Conservation (phyloP, 2,113 vertebrate genomes). For the Phylloscopus trochilus region DNA sequence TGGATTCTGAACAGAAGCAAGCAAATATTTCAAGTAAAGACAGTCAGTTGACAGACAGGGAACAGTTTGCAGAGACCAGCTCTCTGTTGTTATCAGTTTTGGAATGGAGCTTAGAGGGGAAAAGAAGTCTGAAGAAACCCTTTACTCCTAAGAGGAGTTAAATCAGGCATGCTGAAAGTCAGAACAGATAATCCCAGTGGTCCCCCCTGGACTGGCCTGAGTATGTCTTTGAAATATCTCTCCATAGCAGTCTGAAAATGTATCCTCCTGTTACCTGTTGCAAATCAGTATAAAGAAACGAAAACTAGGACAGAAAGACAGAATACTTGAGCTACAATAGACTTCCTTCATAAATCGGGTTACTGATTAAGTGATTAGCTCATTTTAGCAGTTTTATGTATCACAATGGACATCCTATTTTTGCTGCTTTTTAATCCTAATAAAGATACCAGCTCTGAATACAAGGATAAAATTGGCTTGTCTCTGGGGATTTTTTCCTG, state of each 20-base stretch:
- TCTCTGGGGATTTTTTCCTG: not conserved
- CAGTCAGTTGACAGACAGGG: not conserved
- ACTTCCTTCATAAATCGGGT: not conserved
- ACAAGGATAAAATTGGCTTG: not conserved
- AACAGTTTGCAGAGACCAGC: not conserved
- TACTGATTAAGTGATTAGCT: not conserved
- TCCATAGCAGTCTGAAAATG: not conserved
- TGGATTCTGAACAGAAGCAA: not conserved
- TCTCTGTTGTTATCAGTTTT: not conserved
- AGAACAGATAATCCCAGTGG: not conserved
- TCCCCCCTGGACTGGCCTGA: not conserved
- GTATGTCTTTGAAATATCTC: not conserved
- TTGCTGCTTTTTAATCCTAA: not conserved
- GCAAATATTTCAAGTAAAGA: not conserved
- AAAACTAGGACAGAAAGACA: not conserved
- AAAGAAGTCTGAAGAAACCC: not conserved
- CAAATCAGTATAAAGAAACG: not conserved
- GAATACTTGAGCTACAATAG: not conserved
- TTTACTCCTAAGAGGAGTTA: not conserved
- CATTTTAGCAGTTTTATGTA: not conserved
- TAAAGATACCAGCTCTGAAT: not conserved
- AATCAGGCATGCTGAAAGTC: not conserved
- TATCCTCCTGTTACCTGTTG: not conserved
- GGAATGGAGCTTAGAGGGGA: not conserved
- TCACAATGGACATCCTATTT: not conserved